Evolutionary conservation across 2,888 invertebrate genomes (phyloP), one percentile per base, ranked within the genome.

Genomic region (Luperina testacea): DNA sequence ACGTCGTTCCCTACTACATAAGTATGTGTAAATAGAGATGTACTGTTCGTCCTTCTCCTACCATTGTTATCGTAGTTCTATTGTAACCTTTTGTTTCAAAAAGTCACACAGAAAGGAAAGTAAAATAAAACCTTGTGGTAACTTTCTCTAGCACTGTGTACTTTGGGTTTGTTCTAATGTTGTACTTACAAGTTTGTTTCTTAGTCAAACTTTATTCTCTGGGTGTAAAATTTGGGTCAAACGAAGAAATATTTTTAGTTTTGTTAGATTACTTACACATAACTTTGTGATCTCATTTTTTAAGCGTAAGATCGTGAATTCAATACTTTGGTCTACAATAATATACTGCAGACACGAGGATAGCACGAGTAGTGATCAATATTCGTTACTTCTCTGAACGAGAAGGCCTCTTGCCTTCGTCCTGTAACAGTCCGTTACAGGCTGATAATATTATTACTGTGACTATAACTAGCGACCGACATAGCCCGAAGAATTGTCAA

Each of bases 131-230:
- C 51, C 48, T 69, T 69, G n/a, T 24, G 45, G 15, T 69, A 45
- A 82, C 72, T 64, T 72, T 4, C 17, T 51, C 24, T 45, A 72
- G 72, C 51, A 11, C 20, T 48, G 74, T 59, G 45, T 82, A 69
- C 77, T 72, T 82, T 48, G n/a, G 48, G 63, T 75, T 85, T 61
- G 59, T 61, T 38, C 59, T 76, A 64, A 65, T 72, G 82, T 85
- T 59, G 64, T 72, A 61, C 64, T 76, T 69, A 64, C 68, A 53
- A 82, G 38, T 85, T 82, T 72, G 82, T 85, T 82, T 76, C 38
- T 27, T 61, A 59, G 7, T 45, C 13, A 65, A 83, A 76, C 82
- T 85, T 82, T 82, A 85, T 65, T 72, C 38, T 53, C 11, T 11
- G 24, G 57, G 27, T 69, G 76, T 72, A 69, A 82, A 69, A 57